Evolutionary conservation across 2,888 invertebrate species (phyloP), one percentile per base, ranked within the genome.

Genomic region (Drosophila percnosoma): DNA sequence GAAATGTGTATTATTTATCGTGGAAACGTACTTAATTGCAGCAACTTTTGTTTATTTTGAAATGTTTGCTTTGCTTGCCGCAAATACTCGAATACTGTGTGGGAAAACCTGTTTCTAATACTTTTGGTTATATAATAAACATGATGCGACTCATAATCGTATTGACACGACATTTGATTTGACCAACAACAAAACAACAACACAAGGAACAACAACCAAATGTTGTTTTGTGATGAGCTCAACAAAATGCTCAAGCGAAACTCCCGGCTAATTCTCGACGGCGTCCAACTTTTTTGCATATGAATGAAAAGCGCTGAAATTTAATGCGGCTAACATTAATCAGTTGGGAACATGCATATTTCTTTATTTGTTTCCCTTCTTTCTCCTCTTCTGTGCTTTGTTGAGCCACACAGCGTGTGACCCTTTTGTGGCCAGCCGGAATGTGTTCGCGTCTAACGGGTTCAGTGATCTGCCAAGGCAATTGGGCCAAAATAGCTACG

Each of bases 271-370:
- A 68, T 52, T 60, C 60, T 48, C 52, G 53, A 38, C n/a, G 59
- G 36, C 34, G 55, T 68, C 38, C 51, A 33, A 11, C 38, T 54
- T 77, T 33, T 86, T 89, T 86, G 90, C 85, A 86, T 89, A 86
- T 86, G 88, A 86, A 86, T 86, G 88, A 87, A 89, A 77, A 69
- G 64, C 49, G 60, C 68, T 84, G 85, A 82, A 87, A 84, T 70
- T 72, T 85, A 85, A 86, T 80, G 70, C 70, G 70, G 51, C 57
- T 51, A 77, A 78, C 80, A 85, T 85, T 73, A 87, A 85, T 85
- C 85, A 82, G 70, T 71, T 69, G 67, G 70, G 74, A 75, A 78
- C 58, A 57, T 64, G 11, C 10, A 36, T 38, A 54, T 54, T 27
- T 34, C 31, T 10, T 5, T 27, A n/a, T 21, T 5, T 34, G 5